Conservation (phyloP, 1,140 invertebrate species). For the Pogonomyrmex californicus region DNA sequence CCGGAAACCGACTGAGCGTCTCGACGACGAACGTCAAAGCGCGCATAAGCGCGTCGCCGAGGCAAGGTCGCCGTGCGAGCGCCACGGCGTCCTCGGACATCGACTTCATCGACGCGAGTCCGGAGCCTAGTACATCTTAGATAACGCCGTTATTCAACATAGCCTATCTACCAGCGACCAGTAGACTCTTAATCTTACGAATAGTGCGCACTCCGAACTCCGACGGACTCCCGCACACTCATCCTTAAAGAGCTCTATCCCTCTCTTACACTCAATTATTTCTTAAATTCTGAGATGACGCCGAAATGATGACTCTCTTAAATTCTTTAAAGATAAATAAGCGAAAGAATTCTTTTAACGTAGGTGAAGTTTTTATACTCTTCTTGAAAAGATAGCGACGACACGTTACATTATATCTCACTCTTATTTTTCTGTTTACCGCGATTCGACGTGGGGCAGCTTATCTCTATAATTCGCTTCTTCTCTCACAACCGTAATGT, state of each 20-base stretch:
- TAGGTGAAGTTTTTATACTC: slow-evolving; percentile 45
- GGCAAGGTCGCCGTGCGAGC: slow-evolving; percentile 71
- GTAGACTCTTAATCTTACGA: slow-evolving; percentile 7
- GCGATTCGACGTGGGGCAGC: no score
- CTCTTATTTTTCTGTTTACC: slow-evolving; percentile 35
- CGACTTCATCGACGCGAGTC: slow-evolving; percentile 83
- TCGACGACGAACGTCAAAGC: slow-evolving; percentile 79
- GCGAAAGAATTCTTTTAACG: not conserved
- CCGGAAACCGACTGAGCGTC: slow-evolving; percentile 76
- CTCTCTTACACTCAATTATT: slow-evolving; percentile 11
- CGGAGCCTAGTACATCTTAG: slow-evolving; percentile 82
- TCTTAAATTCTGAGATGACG: not conserved
- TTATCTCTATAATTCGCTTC: slow-evolving; percentile 1
- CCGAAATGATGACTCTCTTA: no score
- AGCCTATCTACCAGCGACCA: slow-evolving; percentile 15
- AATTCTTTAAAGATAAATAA: not conserved
- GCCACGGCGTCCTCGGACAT: slow-evolving; percentile 77
- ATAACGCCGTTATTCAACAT: slow-evolving; percentile 6
- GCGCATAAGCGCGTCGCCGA: slow-evolving; percentile 77
- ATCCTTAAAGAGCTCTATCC: not conserved
- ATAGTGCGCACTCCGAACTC: not conserved
- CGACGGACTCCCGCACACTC: not conserved
- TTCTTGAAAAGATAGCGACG: not conserved
- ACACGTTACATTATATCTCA: not conserved
- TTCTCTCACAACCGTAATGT: not conserved